phyloP scores from a whole-genome alignment of 2,888 invertebrate genomes.

The Clivina fossor region DNA sequence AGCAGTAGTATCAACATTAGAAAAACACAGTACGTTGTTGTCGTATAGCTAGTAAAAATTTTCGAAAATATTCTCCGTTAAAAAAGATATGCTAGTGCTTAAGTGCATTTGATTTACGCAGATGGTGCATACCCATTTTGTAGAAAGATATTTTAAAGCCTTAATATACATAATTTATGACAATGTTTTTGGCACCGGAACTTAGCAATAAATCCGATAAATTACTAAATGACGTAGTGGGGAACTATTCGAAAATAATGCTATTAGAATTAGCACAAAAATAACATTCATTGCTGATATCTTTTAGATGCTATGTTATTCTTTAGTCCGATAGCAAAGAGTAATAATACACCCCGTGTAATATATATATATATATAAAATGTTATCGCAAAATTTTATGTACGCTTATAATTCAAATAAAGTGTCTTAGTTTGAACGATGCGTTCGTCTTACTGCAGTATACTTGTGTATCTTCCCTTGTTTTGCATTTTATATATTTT shows the following conservation, averaged over 20 bases:
- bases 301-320: background rate
- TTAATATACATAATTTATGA: constrained; percentile 30
- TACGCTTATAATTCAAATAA: constrained; percentile 29
- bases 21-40: no score
- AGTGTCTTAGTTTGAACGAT: constrained; percentile 19
- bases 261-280: constrained; percentile 33
- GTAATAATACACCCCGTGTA: no score
- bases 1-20: no score
- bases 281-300: constrained; percentile 27
- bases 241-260: constrained; percentile 28
- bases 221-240: constrained; percentile 20
- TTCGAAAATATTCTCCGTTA: constrained; percentile 15
- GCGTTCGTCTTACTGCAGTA: constrained; percentile 24
- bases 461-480: constrained; percentile 15
- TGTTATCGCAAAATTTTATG: constrained; percentile 31
- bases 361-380: no score
- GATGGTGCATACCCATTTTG: constrained; percentile 20
- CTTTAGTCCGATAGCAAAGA: background rate
- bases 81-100: constrained; percentile 18
- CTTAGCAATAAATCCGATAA: constrained; percentile 29
- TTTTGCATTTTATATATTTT: background rate
- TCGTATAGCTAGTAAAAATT: no score
- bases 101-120: constrained; percentile 26
- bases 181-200: constrained; percentile 30
- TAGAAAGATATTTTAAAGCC: constrained; percentile 31